Evolutionary conservation across 2,888 invertebrate genomes (phyloP).

Genomic region (Candidula unifasciata): DNA sequence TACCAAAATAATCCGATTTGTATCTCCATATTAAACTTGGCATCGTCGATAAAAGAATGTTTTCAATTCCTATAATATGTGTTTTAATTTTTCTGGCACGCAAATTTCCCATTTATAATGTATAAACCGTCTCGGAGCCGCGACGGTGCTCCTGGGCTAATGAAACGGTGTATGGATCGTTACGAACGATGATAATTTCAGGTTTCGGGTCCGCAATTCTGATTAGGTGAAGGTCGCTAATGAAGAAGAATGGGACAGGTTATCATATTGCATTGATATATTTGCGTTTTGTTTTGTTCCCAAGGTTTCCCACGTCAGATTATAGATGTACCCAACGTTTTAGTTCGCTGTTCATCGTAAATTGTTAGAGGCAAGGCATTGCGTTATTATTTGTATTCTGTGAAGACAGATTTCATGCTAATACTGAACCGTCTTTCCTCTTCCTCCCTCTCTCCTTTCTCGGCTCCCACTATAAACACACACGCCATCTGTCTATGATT

Average conservation of each 20-base stretch:
- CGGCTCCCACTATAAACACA: not conserved
- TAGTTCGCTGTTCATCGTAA: not conserved
- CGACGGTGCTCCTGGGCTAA: not conserved
- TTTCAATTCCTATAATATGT: conserved; percentile 21
- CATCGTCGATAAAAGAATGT: not conserved
- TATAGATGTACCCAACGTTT: not conserved
- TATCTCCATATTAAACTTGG: not conserved
- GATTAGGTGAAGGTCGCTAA: conserved; percentile 33
- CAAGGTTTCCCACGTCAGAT: not conserved
- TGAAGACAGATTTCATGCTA: not conserved
- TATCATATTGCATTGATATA: conserved; percentile 21
- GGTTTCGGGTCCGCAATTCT: not conserved
- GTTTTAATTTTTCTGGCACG: not conserved
- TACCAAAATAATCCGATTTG: not conserved
- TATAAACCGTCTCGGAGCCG: conserved; percentile 12
- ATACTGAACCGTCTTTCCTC: not conserved
- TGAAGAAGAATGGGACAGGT: conserved; percentile 4
- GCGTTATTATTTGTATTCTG: not conserved
- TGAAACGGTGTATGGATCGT: conserved; percentile 17
- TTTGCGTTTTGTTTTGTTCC: not conserved
- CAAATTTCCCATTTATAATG: conserved; percentile 24
- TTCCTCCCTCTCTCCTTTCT: not conserved
- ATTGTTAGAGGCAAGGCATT: not conserved
- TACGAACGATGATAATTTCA: conserved; percentile 25
- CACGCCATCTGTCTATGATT: no score